phyloP scores from a whole-genome alignment of 2,888 invertebrate genomes.

The Lycaena phlaeas region DNA sequence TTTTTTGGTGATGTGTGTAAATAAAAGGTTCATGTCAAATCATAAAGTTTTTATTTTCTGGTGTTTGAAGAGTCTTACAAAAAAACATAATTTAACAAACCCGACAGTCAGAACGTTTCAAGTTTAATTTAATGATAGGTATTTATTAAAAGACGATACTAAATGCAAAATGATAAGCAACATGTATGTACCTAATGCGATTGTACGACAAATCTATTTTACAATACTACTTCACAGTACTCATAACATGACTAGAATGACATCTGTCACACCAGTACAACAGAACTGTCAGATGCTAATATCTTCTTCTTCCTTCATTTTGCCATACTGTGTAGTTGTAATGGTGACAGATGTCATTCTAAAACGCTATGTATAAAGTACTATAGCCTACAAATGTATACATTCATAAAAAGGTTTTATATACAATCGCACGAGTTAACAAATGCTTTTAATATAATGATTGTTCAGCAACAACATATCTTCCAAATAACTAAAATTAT shows the following conservation, averaged over 20 bases:
- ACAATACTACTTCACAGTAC: too few species aligned
- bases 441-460: constrained; percentile 4
- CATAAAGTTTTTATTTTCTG: constrained; percentile 44
- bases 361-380: too few species aligned
- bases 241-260: too few species aligned
- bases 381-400: too few species aligned
- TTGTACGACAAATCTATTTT: neutral
- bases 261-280: too few species aligned
- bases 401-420: too few species aligned
- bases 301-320: too few species aligned
- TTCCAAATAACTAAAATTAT: constrained; percentile 63
- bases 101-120: neutral
- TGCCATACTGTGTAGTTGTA: too few species aligned
- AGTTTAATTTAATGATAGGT: constrained; percentile 2
- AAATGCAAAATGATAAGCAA: constrained; percentile 7
- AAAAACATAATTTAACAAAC: constrained; percentile 10
- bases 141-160: constrained; percentile 7
- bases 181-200: neutral
- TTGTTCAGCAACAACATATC: constrained; percentile 27
- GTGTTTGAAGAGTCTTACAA: constrained; percentile 27
- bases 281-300: too few species aligned
- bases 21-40: constrained; percentile 21
- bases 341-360: too few species aligned
- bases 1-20: too few species aligned
- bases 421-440: constrained; percentile 1